Percentiles rank a stretch among this genome's conserved stretches.
phyloP scores from a whole-genome alignment of 2,797 vertebrate genomes.

The Ciconia nigra region DNA sequence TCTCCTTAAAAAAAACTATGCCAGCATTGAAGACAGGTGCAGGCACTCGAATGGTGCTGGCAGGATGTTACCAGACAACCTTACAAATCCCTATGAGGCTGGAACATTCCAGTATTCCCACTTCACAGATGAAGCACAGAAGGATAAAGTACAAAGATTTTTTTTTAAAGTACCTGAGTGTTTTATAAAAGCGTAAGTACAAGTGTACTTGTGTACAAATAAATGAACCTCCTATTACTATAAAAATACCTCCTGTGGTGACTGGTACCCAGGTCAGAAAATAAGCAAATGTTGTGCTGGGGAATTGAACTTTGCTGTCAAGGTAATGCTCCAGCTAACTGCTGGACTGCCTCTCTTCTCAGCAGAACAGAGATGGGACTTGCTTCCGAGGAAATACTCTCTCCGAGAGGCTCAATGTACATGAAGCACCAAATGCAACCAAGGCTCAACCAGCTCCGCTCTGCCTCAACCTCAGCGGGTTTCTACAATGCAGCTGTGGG shows the following conservation, averaged over 20 bases:
- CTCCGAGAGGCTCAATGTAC: no score
- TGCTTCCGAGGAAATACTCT: background rate
- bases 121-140: background rate
- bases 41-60: accelerated
- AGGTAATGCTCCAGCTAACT: background rate
- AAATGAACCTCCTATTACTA: background rate
- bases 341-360: no score
- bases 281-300: background rate
- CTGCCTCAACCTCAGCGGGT: no score
- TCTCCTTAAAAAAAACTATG: background rate
- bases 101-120: background rate
- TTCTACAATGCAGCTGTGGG: accelerated
- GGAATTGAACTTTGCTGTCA: background rate
- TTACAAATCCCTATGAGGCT: background rate
- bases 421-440: background rate
- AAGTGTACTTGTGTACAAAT: background rate
- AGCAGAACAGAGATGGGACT: background rate
- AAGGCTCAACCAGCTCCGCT: background rate
- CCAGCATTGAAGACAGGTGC: background rate
- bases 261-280: background rate
- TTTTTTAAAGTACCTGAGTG: background rate
- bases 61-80: background rate
- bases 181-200: background rate
- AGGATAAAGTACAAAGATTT: background rate
- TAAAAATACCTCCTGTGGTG: background rate